phyloP scores from a whole-genome alignment of 2,888 invertebrate genomes.

The Campoplex nolae region DNA sequence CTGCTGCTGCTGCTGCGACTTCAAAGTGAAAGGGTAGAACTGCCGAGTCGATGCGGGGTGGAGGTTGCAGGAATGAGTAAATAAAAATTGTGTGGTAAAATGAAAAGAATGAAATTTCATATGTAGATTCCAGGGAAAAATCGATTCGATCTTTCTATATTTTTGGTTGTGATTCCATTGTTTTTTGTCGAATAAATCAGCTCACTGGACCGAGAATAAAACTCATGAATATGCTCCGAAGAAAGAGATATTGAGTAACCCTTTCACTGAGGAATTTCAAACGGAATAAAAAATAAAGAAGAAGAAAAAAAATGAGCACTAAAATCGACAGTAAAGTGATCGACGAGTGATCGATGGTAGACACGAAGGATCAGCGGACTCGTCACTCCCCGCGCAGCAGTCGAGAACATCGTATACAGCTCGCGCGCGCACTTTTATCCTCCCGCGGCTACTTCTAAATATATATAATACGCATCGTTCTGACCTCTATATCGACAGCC shows the following conservation, averaged over 20 bases:
- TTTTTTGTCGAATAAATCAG: not conserved
- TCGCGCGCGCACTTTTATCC: slow-evolving; percentile 32
- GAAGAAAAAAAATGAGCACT: slow-evolving; percentile 32
- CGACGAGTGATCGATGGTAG: slow-evolving; percentile 57
- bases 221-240: not conserved
- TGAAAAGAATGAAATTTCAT: not conserved
- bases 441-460: slow-evolving; percentile 47
- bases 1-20: no score
- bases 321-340: slow-evolving; percentile 60
- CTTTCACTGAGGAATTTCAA: slow-evolving; percentile 39
- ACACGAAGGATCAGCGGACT: slow-evolving; percentile 43
- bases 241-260: slow-evolving; percentile 24
- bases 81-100: not conserved
- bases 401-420: slow-evolving; percentile 41
- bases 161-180: not conserved
- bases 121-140: not conserved
- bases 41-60: not conserved
- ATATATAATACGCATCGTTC: slow-evolving; percentile 36
- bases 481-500: slow-evolving; percentile 68
- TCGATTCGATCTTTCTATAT: not conserved
- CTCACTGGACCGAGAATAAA: not conserved
- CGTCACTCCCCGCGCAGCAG: slow-evolving; percentile 33
- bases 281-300: not conserved
- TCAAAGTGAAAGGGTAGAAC: not conserved
- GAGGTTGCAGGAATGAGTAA: not conserved